Conservation (phyloP, 2,888 invertebrate genomes). For the Anoplius nigerrimus region DNA sequence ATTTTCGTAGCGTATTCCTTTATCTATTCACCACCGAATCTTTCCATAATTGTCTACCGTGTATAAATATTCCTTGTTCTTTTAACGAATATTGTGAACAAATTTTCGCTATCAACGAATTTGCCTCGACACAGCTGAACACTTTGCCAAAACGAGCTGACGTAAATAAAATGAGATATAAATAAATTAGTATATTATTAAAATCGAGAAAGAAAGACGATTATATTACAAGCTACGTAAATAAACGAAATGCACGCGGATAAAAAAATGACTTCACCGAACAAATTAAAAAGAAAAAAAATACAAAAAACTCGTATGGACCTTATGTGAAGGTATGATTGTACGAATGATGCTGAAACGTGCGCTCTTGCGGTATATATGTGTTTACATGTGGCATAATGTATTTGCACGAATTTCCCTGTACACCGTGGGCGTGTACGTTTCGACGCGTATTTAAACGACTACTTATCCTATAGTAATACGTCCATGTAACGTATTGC, state of each 20-base stretch:
- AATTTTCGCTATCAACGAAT: slow-evolving; percentile 62
- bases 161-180: slow-evolving; percentile 52
- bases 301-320: too few relatives aligned
- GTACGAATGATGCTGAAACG: slow-evolving; percentile 36
- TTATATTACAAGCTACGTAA: slow-evolving; percentile 52
- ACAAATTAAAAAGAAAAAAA: not conserved
- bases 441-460: slow-evolving; percentile 42
- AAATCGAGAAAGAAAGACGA: slow-evolving; percentile 32
- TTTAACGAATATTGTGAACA: slow-evolving; percentile 51
- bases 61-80: not conserved
- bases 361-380: slow-evolving; percentile 33
- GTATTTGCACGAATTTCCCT: slow-evolving; percentile 12
- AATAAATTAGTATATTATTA: slow-evolving; percentile 52
- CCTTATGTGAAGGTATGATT: slow-evolving; percentile 41
- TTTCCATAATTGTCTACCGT: not conserved
- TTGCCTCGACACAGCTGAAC: slow-evolving; percentile 60
- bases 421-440: slow-evolving; percentile 41
- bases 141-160: slow-evolving; percentile 61
- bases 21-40: not conserved
- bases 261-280: slow-evolving; percentile 35
- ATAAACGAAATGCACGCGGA: slow-evolving; percentile 45
- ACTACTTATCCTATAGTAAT: slow-evolving; percentile 23
- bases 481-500: slow-evolving; percentile 16
- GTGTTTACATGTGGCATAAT: slow-evolving; percentile 2
- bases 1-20: too few relatives aligned